Percentiles rank a stretch among this genome's conserved stretches.
phyloP scores from a whole-genome alignment of 2,797 vertebrate genomes.

The Clarias platycephalus region DNA sequence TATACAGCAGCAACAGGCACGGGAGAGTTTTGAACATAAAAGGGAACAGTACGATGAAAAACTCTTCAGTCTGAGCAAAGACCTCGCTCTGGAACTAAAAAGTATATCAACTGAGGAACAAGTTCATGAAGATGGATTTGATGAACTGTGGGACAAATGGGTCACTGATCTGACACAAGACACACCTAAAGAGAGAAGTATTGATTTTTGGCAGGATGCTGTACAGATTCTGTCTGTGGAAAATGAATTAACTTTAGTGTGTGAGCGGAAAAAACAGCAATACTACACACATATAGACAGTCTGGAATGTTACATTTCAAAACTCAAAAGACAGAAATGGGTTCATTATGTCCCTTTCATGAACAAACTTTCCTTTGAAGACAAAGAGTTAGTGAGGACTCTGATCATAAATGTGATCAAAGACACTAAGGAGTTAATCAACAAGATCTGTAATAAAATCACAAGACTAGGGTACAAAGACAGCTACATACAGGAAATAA shows the following conservation, averaged over 20 bases:
- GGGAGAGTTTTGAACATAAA: too few species aligned
- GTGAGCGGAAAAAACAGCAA: too few species aligned
- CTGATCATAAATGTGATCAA: not conserved
- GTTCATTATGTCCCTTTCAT: too few species aligned
- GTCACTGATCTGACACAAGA: slow-evolving; percentile 25
- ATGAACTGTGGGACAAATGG: slow-evolving; percentile 33
- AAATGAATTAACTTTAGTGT: not conserved
- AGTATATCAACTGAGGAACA: too few species aligned
- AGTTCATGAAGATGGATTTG: slow-evolving; percentile 29
- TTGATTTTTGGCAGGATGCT: slow-evolving; percentile 29
- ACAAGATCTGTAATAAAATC: not conserved
- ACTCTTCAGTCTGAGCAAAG: too few species aligned
- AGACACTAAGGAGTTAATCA: not conserved
- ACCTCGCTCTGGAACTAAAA: too few species aligned
- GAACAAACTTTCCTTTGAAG: not conserved
- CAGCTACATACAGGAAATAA: slow-evolving; percentile 44
- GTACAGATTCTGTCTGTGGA: not conserved
- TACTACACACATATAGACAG: not conserved
- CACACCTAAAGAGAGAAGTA: not conserved
- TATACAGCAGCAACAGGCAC: too few species aligned
- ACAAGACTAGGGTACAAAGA: slow-evolving; percentile 37
- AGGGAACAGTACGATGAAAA: too few species aligned
- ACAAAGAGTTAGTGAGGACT: not conserved
- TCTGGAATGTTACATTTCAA: not conserved
- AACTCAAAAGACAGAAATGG: too few species aligned